Percentiles rank a stretch among this genome's conserved stretches.
Conservation (phyloP, 2,888 invertebrate species). For the Lapara coniferarum region DNA sequence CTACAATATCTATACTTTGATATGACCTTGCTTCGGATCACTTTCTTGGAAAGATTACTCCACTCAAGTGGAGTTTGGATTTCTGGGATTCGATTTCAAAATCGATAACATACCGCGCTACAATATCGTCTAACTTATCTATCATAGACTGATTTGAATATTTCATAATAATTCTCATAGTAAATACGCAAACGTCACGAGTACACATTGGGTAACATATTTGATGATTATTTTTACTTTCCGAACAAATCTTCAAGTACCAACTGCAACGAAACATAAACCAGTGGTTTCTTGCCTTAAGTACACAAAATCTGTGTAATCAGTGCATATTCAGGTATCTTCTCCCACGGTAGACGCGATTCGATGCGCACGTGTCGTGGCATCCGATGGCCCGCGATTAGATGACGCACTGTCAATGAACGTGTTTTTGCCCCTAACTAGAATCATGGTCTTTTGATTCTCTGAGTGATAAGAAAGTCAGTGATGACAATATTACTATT, state of each 20-base stretch:
- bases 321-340: slow-evolving; percentile 46
- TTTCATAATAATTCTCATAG: no score
- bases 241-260: background rate
- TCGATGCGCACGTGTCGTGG: slow-evolving; percentile 79
- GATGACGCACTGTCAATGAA: slow-evolving; percentile 73
- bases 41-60: slow-evolving; percentile 52
- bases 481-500: background rate
- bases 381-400: slow-evolving; percentile 77
- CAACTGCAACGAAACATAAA: slow-evolving; percentile 25
- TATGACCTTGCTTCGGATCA: slow-evolving; percentile 67
- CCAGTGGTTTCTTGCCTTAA: slow-evolving; percentile 25
- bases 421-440: slow-evolving; percentile 78
- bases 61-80: background rate
- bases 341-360: slow-evolving; percentile 81
- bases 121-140: no score
- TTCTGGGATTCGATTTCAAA: background rate
- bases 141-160: no score
- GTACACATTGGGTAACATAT: no score
- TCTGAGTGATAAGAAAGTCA: background rate
- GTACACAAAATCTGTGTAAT: slow-evolving; percentile 20
- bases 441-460: slow-evolving; percentile 39
- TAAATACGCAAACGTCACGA: no score
- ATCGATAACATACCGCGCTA: no score
- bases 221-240: background rate
- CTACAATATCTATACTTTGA: slow-evolving; percentile 72